Evolutionary conservation across 2,888 invertebrate species (phyloP), one percentile per base, ranked within the genome.

Genomic region (Arge pagana): DNA sequence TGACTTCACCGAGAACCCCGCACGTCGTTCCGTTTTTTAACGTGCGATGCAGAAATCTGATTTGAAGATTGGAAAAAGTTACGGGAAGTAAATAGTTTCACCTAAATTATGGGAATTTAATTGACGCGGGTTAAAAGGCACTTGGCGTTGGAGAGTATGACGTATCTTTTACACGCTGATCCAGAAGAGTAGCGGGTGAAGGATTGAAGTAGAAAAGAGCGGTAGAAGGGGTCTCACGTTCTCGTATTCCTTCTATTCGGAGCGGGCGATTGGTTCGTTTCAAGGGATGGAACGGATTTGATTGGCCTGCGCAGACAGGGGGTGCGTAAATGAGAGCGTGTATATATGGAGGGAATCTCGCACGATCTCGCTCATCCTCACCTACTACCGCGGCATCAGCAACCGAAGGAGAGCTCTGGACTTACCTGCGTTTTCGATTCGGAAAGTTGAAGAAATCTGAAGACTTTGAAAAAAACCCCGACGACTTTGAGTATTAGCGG

Each of bases 221-320:
- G 23, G 23, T 33, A 33, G 33, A 45, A 45, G 33, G 13, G 23
- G 23, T 33, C 45, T 24, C 16, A 8, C 15, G 13, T 4, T 23
- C 23, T 11, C 33, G 33, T 45, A 18, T 16, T 7, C 18, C 6
- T 15, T 45, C 24, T 33, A 45, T 45, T 33, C 10, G 15, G 10
- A 16, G 23, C 16, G 1, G 15, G 31, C 24, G 8, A 45, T 45
- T 45, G 33, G 45, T 33, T 23, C 33, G 45, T 24, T 45, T 33
- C 45, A 33, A n/a, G 45, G 45, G 45, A 45, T 45, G 31, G 45
- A 45, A 15, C 10, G 15, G 23, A 1, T 45, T 8, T 33, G 33
- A 45, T 45, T 33, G 33, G 45, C 11, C 45, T 45, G 45, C 45
- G 45, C 45, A 45, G 45, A 33, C 23, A 45, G 45, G 33, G 45